phyloP scores from a whole-genome alignment of 2,113 vertebrate genomes.

The Oenanthe melanoleuca region DNA sequence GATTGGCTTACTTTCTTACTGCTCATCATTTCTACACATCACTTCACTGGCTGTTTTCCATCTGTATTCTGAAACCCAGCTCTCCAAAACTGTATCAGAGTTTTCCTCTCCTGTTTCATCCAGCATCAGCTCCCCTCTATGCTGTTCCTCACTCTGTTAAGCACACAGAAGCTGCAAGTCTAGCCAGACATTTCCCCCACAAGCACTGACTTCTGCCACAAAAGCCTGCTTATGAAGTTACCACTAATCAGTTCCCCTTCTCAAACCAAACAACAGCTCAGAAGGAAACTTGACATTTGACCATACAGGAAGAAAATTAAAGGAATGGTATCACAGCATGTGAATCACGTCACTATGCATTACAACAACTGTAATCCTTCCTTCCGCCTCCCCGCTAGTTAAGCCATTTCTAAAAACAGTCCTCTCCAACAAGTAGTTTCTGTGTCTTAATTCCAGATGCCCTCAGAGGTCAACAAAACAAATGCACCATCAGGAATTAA shows the following conservation, averaged over 20 bases:
- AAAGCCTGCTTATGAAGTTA: not conserved
- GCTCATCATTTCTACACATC: not conserved
- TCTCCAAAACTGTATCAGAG: not conserved
- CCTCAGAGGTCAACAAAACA: not conserved
- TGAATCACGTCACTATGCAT: not conserved
- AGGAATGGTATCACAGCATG: not conserved
- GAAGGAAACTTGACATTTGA: not conserved
- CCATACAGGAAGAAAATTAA: not conserved
- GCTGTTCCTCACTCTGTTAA: not conserved
- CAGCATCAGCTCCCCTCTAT: not conserved
- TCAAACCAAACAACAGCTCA: not conserved
- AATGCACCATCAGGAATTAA: not conserved
- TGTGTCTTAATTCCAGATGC: not conserved
- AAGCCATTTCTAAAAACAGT: slow-evolving; percentile 40
- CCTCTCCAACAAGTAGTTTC: not conserved
- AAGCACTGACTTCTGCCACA: not conserved
- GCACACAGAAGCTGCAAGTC: not conserved
- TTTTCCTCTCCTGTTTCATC: not conserved
- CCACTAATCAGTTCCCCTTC: not conserved
- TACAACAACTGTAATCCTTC: not conserved
- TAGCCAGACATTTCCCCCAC: not conserved
- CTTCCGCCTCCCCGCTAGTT: not conserved
- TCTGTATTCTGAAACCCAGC: not conserved
- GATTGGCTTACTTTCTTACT: not conserved
- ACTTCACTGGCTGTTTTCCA: not conserved